Conservation (phyloP, 2,888 invertebrate genomes). For the Drosophila infuscata region DNA sequence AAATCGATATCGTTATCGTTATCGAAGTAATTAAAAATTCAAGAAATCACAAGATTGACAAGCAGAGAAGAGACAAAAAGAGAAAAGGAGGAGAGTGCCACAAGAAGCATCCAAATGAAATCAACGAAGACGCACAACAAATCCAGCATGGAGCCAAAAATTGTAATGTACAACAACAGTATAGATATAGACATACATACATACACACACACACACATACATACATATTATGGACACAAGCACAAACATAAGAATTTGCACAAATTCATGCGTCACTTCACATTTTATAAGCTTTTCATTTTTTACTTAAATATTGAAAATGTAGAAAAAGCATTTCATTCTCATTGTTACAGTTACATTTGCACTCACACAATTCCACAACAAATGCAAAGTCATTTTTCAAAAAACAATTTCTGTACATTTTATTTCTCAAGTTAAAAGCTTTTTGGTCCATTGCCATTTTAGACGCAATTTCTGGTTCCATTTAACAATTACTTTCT, state of each 20-base stretch:
- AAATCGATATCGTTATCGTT: neutral
- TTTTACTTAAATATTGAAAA: conserved; percentile 51
- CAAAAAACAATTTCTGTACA: conserved; percentile 40
- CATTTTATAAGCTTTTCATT: conserved; percentile 21
- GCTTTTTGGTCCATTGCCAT: conserved; percentile 50
- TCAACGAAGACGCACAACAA: conserved; percentile 67
- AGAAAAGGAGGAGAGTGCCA: neutral
- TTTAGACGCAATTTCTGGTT: conserved; percentile 49
- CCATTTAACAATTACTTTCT: conserved; percentile 59
- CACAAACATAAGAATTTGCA: conserved; percentile 37
- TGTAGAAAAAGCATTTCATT: conserved; percentile 58
- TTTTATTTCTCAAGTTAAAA: conserved; percentile 43
- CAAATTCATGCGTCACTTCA: conserved; percentile 55
- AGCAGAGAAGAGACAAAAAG: neutral
- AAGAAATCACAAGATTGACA: conserved; percentile 24
- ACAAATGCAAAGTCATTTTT: conserved; percentile 66
- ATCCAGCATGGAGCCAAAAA: conserved; percentile 77
- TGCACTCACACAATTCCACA: conserved; percentile 23
- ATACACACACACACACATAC: neutral
- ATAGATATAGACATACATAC: conserved; percentile 16
- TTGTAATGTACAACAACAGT: conserved; percentile 77
- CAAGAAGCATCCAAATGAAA: conserved; percentile 46
- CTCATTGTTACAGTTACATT: conserved; percentile 51
- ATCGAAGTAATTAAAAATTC: conserved; percentile 34
- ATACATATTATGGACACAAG: neutral